phyloP scores from a whole-genome alignment of 2,888 invertebrate genomes.

The Erannis defoliaria region DNA sequence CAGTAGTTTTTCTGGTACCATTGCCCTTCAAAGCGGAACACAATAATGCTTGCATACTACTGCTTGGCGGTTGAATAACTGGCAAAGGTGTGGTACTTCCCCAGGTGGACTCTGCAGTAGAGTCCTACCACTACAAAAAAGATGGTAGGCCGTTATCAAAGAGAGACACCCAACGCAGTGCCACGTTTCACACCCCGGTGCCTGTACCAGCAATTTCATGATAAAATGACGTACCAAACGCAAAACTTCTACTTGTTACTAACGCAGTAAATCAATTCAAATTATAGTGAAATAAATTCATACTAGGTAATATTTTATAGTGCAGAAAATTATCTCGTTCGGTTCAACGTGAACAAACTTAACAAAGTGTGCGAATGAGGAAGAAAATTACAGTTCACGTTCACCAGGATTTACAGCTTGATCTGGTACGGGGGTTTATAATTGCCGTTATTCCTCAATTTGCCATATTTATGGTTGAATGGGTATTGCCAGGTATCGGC shows the following conservation, averaged over 20 bases:
- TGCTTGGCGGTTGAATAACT: too few species aligned
- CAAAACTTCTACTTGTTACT: constrained; percentile 61
- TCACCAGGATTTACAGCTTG: constrained; percentile 48
- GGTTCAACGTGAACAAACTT: constrained; percentile 63
- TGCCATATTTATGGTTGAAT: constrained; percentile 29
- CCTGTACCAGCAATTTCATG: constrained; percentile 59
- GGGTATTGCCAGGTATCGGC: constrained; percentile 25
- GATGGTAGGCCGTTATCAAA: constrained; percentile 38
- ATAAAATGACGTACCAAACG: constrained; percentile 67
- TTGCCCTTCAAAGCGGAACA: too few species aligned
- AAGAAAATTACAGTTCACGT: constrained; percentile 50
- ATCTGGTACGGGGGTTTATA: constrained; percentile 38
- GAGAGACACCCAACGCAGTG: constrained; percentile 39
- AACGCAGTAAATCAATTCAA: constrained; percentile 70
- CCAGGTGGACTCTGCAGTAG: too few species aligned
- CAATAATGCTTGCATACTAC: too few species aligned
- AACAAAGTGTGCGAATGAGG: constrained; percentile 46
- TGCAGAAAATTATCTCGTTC: constrained; percentile 69
- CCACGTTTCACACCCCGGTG: constrained; percentile 55
- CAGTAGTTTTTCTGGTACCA: too few species aligned
- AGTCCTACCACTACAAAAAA: too few species aligned
- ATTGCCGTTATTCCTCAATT: constrained; percentile 35
- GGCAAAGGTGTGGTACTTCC: too few species aligned
- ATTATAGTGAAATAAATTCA: constrained; percentile 64
- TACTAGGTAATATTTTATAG: constrained; percentile 63